Base-by-base conservation (phyloP, 2,797 vertebrate genomes). In the Serranus cabrilla region DNA sequence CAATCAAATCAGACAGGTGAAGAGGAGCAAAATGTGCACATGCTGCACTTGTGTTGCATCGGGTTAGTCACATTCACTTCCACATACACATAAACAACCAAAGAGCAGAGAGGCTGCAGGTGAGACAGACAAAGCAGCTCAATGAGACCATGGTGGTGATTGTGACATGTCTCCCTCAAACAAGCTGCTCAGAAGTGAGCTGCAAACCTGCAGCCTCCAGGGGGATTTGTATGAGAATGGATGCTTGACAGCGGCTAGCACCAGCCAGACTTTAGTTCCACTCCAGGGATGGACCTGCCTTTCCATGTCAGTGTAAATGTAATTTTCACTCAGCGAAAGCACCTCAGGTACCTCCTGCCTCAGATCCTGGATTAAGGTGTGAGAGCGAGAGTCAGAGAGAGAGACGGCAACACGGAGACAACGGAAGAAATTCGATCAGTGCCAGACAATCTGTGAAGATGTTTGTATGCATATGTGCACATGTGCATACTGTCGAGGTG, bases 251-350 rank as follows among this genome's bases (percentile, higher is more conserved):
- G 67, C 47, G 16, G 81, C 76, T 11, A 74, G 69, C 55, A 55
- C 43, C 66, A 80, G 83, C 78, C 74, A 71, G 67, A 86, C 80
- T 84, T 91, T 74, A 84, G 86, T 91, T 87, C 80, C 85, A 87
- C 86, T 87, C 84, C 75, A 69, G 84, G 89, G 87, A 84, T 52
- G 84, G 81, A 76, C 77, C 81, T 76, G 79, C 85, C 88, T 84
- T 80, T 83, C 81, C 79, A 78, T 80, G 82, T 92, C 91, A 86
- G 83, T 75, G 77, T 82, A 92, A 92, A 93, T 91, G 87, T 82
- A 92, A 93, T 92, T 93, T 91, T 88, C 87, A 90, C 89, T 91
- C 82, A 68, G 83, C 87, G 78, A 81, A 87, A 87, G 87, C 81
- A 91, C 88, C 88, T 71, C 68, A 49, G 88, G 90, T 84, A 77